Conservation (phyloP, 2,113 vertebrate genomes). For the Neolamprologus sp. region DNA sequence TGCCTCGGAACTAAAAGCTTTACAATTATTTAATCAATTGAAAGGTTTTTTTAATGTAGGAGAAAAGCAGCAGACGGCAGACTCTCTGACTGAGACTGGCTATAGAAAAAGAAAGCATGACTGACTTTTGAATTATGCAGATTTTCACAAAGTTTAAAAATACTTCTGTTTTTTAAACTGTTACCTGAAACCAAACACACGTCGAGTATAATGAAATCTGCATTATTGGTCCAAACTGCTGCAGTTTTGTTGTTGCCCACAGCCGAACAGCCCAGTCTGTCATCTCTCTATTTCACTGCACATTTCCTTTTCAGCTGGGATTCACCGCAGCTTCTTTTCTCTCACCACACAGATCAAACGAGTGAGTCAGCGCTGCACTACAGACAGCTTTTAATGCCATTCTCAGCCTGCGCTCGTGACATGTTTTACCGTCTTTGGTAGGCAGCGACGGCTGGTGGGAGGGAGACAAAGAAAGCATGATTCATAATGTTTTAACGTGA, state of each 20-base stretch:
- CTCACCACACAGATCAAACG: background rate
- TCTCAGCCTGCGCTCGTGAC: background rate
- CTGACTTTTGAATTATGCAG: background rate
- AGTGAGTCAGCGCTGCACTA: slow-evolving; percentile 1
- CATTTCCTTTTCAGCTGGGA: background rate
- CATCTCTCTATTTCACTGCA: background rate
- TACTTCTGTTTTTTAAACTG: background rate
- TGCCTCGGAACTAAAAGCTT: background rate
- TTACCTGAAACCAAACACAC: background rate
- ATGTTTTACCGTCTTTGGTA: background rate
- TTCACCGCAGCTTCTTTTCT: background rate
- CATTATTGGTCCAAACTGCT: background rate
- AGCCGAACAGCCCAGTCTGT: background rate
- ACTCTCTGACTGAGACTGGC: background rate
- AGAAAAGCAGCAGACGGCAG: background rate
- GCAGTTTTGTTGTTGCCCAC: background rate
- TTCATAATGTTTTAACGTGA: background rate
- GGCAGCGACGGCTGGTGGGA: background rate
- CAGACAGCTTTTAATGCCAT: background rate
- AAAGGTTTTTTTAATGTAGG: background rate
- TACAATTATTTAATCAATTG: background rate
- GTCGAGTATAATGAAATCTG: background rate
- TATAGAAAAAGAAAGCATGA: background rate
- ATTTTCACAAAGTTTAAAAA: background rate
- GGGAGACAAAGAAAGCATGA: background rate